Conservation (phyloP, 2,113 vertebrate genomes). For the Leptobrachium ailaonicum region DNA sequence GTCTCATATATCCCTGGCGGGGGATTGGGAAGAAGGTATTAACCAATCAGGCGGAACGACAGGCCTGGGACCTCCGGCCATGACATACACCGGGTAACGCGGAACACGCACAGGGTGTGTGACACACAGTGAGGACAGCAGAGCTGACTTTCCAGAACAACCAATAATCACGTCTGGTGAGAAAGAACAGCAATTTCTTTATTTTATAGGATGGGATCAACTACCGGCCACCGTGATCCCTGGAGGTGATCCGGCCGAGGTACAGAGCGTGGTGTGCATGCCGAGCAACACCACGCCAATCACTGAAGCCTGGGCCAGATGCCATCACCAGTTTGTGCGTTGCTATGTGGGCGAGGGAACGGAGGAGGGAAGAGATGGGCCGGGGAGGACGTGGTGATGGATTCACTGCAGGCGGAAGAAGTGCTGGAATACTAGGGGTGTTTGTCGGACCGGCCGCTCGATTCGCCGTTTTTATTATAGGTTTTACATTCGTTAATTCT, state of each 20-base stretch:
- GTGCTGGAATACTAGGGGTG: background rate
- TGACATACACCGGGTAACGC: too few relatives aligned
- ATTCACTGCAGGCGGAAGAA: conserved; percentile 38
- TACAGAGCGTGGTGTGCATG: background rate
- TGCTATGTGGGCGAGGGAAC: conserved; percentile 51
- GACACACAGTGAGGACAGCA: too few relatives aligned
- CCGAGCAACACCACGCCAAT: conserved; percentile 52
- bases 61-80: too few relatives aligned
- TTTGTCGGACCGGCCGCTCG: too few relatives aligned
- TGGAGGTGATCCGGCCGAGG: conserved; percentile 45
- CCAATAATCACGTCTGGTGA: too few relatives aligned
- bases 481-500: too few relatives aligned
- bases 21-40: too few relatives aligned
- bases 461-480: too few relatives aligned
- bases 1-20: too few relatives aligned
- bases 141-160: too few relatives aligned
- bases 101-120: too few relatives aligned
- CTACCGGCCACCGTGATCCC: conserved; percentile 47
- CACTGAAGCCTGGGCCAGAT: conserved; percentile 44
- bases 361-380: conserved; percentile 50
- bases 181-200: conserved; percentile 39
- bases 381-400: conserved; percentile 43
- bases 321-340: conserved; percentile 50
- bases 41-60: too few relatives aligned
- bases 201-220: background rate